A percentile compares a stretch with the other conserved stretches of the same genome.
Conservation (phyloP, 2,113 vertebrate genomes). For the Prietella phreatophila region DNA sequence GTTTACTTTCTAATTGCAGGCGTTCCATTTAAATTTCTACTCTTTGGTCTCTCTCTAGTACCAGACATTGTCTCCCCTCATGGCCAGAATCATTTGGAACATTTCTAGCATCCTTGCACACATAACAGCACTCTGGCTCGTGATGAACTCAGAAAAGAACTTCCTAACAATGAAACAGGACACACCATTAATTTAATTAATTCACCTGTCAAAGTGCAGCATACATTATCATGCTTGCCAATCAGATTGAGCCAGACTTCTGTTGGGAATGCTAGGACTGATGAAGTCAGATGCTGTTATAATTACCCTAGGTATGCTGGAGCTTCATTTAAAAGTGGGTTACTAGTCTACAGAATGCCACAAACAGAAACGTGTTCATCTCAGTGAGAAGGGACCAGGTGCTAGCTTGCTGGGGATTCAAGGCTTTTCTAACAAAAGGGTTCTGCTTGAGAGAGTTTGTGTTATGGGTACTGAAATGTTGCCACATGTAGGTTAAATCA, state of each 20-base stretch:
- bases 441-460: not conserved
- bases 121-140: not conserved
- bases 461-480: not conserved
- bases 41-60: not conserved
- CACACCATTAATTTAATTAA: not conserved
- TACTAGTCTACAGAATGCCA: not conserved
- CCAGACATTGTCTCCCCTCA: not conserved
- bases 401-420: not conserved
- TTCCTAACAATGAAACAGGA: not conserved
- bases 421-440: not conserved
- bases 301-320: not conserved
- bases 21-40: not conserved
- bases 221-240: not conserved
- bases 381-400: not conserved
- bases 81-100: not conserved
- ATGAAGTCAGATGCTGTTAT: not conserved
- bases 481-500: not conserved
- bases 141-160: not conserved
- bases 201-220: not conserved
- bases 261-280: not conserved
- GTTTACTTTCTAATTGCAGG: not conserved
- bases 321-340: not conserved
- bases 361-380: not conserved
- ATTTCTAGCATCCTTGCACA: not conserved
- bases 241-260: not conserved